Conservation (phyloP, 2,113 vertebrate genomes). For the Kryptolebias marmoratus region DNA sequence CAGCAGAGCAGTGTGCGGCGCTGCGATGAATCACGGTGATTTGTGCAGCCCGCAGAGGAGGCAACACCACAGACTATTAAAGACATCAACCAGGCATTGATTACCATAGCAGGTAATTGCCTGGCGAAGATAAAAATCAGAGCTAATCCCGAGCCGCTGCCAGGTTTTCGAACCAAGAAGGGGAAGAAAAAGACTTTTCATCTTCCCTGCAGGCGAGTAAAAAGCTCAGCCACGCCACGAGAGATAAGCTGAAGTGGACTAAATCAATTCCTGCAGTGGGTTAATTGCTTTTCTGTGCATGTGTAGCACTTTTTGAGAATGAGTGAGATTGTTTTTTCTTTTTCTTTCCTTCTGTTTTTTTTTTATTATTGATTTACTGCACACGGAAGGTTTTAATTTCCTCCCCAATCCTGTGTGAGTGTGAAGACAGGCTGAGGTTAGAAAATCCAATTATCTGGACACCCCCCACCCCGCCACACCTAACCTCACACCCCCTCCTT, state of each 20-base stretch:
- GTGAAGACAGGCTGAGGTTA: slow-evolving; percentile 43
- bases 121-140: slow-evolving; percentile 65
- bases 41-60: slow-evolving; percentile 58
- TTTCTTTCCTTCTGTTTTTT: too few relatives aligned
- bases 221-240: slow-evolving; percentile 52
- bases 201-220: slow-evolving; percentile 54
- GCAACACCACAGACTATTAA: slow-evolving; percentile 61
- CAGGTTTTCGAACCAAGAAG: slow-evolving; percentile 58
- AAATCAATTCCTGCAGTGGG: slow-evolving; percentile 72
- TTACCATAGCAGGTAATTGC: slow-evolving; percentile 74
- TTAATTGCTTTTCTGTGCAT: slow-evolving; percentile 75
- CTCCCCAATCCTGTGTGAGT: slow-evolving; percentile 45
- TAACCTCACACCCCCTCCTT: too few relatives aligned
- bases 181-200: slow-evolving; percentile 57
- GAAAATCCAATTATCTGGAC: slow-evolving; percentile 63
- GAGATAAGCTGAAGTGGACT: slow-evolving; percentile 66
- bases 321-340: slow-evolving; percentile 52
- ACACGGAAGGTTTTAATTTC: slow-evolving; percentile 67
- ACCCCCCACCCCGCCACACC: neutral
- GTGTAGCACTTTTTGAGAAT: slow-evolving; percentile 57
- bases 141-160: slow-evolving; percentile 62
- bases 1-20: slow-evolving; percentile 31
- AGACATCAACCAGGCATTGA: slow-evolving; percentile 66
- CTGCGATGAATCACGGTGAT: slow-evolving; percentile 72
- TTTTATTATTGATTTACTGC: slow-evolving; percentile 62